Evolutionary conservation across 2,888 invertebrate genomes (phyloP).

Genomic region (Melinopterus prodromus): DNA sequence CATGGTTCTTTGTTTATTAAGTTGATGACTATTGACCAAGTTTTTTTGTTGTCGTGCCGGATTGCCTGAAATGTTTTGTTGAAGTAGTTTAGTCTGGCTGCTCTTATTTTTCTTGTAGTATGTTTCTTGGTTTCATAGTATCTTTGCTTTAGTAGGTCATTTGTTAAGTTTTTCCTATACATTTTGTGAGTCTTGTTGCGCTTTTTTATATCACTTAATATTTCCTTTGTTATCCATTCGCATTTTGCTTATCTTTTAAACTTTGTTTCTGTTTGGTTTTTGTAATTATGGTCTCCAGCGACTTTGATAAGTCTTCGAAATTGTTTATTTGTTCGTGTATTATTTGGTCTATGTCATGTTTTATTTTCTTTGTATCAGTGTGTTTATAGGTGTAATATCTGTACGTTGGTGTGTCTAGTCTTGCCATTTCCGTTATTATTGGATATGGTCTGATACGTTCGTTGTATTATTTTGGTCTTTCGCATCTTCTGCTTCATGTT

Average conservation of each 20-base stretch:
- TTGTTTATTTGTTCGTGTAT: background rate
- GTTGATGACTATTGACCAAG: no score
- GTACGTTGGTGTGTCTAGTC: background rate
- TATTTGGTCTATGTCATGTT: background rate
- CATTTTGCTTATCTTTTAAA: background rate
- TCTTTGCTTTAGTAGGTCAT: no score
- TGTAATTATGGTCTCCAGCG: background rate
- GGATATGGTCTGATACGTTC: background rate
- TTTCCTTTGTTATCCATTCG: background rate
- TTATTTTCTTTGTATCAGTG: background rate
- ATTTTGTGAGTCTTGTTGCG: no score
- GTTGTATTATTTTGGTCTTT: constrained; percentile 4
- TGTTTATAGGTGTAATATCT: background rate
- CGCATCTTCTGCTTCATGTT: background rate
- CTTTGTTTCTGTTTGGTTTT: background rate
- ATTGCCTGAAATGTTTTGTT: no score
- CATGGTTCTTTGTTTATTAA: no score
- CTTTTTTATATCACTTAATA: background rate
- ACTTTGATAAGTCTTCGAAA: background rate
- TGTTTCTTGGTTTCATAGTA: no score
- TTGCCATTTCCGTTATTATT: background rate
- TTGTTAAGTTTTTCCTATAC: no score
- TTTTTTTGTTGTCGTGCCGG: no score
- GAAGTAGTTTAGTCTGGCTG: no score
- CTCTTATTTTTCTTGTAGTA: no score